Base-by-base conservation (phyloP, 2,113 vertebrate genomes). In the Lepus americanus region DNA sequence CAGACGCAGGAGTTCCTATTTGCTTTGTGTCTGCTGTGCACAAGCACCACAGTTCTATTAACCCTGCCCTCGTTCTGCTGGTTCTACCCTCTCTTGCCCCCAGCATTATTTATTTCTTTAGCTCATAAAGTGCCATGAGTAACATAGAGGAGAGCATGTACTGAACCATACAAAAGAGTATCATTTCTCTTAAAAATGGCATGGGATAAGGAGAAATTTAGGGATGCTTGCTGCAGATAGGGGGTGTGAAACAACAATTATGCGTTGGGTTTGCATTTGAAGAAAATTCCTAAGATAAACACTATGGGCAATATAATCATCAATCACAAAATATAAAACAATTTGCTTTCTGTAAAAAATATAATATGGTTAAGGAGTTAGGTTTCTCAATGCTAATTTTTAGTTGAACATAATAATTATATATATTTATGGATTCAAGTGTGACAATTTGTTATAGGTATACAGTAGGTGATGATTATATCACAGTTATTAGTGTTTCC, bases 51-150 rank as follows among this genome's bases (percentile, higher is more conserved):
- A 78, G 27, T 0, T 70, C 59, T 44, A 51, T 76, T 16, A 22
- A 73, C 55, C 44, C 25, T 66, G 7, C 22, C 2, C 6, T 63
- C 36, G 4, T 78, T 36, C 25, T 23, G 25, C 63, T 63, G 19
- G 6, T 59, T 12, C 0, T 0, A 20, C 51, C 1, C 12, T 13
- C 19, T 25, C 23, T 64, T 4, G 25, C 31, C 49, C 16, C 19
- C 20, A 49, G 55, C 44, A 72, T 87, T 49, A 49, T 61, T 83
- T 63, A 90, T 23, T 36, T 86, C 63, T 59, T 90, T 33, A 70
- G n/a, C 69, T 94, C 87, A 70, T 87, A 76, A 55, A 90, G 6
- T 29, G 16, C n/a, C 29, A 44, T 90, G 36, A 27, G 13, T 59
- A 70, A 20, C 70, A 49, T 11, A 49, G 29, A 94, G n/a, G 23